Evolutionary conservation across 30 jellyfish, hydroid and myxozoan genomes (phyloP).

Genomic region (Hydractinia echinata): DNA sequence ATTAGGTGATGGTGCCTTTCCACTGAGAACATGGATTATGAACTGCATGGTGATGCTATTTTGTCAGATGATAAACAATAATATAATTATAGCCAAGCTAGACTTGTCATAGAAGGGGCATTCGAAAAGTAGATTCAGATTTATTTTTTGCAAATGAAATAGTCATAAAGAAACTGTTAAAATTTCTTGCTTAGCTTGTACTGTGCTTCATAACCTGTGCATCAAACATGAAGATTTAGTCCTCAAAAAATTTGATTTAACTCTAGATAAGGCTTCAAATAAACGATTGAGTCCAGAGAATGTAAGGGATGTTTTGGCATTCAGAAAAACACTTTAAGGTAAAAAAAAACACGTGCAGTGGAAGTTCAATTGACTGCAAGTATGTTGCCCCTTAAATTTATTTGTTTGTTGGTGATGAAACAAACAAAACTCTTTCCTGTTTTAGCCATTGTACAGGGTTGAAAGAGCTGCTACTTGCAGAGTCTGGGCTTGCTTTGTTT

Average conservation of each 20-base stretch:
- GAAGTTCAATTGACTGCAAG: too few relatives aligned
- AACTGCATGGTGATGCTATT: conserved; percentile 67
- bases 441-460: too few relatives aligned
- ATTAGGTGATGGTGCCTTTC: conserved; percentile 36
- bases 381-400: too few relatives aligned
- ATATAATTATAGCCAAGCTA: conserved; percentile 71
- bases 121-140: conserved; percentile 58
- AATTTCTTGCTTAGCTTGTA: conserved; percentile 54
- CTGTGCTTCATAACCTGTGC: conserved; percentile 53
- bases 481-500: too few relatives aligned
- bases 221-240: conserved; percentile 37
- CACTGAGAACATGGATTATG: conserved; percentile 21
- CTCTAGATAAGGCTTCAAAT: too few relatives aligned
- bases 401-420: too few relatives aligned
- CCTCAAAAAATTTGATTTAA: conserved; percentile 36
- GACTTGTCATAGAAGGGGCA: conserved; percentile 57
- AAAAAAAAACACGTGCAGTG: too few relatives aligned
- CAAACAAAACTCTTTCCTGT: too few relatives aligned
- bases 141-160: conserved; percentile 43
- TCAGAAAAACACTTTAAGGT: too few relatives aligned
- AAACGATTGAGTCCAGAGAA: too few relatives aligned
- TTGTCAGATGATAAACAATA: conserved; percentile 42
- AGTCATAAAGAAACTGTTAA: conserved; percentile 41
- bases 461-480: too few relatives aligned
- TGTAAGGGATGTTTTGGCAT: too few relatives aligned